Percentiles rank a stretch among this genome's conserved stretches.
These are phyloP conservation scores for Halesus radiatus DNA, from an alignment of 1,140 invertebrate species.

Conservation along the genomic window DNA sequence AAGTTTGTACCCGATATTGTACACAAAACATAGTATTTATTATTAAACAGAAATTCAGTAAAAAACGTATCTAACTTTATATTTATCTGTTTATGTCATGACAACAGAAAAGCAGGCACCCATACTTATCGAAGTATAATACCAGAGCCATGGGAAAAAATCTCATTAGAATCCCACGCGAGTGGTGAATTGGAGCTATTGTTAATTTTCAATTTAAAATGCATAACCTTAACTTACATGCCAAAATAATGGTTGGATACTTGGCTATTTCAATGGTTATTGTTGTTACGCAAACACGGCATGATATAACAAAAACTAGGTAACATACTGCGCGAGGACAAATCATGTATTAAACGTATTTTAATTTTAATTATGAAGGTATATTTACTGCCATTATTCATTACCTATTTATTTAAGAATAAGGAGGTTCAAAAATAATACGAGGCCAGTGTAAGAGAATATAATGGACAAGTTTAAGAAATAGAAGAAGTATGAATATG, in stretches of 20 bases:
- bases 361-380: no score
- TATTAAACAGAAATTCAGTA: no score
- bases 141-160: slow-evolving; percentile 46
- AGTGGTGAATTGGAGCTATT: slow-evolving; percentile 43
- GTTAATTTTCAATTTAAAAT: slow-evolving; percentile 56
- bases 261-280: slow-evolving; percentile 47
- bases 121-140: slow-evolving; percentile 10
- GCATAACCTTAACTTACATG: slow-evolving; percentile 43
- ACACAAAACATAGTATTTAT: no score
- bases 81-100: not conserved
- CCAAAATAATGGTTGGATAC: slow-evolving; percentile 39
- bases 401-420: no score
- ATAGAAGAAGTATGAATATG: no score
- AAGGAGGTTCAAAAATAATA: no score
- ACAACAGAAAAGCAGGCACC: no score
- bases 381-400: no score
- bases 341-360: not conserved
- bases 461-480: no score
- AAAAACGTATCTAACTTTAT: no score
- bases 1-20: no score
- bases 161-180: slow-evolving; percentile 43
- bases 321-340: not conserved
- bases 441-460: no score
- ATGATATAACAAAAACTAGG: slow-evolving; percentile 24
- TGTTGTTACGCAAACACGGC: slow-evolving; percentile 43